phyloP scores from a whole-genome alignment of 2,113 vertebrate genomes.

The Myotis davidii region DNA sequence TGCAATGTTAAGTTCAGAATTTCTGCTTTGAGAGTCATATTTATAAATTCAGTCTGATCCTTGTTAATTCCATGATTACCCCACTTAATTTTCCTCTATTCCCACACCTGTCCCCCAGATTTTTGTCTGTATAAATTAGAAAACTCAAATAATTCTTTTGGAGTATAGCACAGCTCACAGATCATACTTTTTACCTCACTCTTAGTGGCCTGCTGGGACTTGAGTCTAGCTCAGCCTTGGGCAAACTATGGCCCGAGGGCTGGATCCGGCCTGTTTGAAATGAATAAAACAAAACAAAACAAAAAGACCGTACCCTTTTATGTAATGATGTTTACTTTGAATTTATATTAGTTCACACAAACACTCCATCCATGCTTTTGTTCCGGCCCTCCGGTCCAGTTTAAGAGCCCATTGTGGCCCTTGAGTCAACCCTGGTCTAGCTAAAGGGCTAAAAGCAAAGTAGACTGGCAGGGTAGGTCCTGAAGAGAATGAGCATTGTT shows the following conservation, averaged over 20 bases:
- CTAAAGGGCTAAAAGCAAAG: not conserved
- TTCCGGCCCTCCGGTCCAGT: too few relatives aligned
- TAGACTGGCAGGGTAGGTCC: not conserved
- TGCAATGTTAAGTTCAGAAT: not conserved
- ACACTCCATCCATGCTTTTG: too few relatives aligned
- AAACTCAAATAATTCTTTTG: not conserved
- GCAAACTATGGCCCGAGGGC: too few relatives aligned
- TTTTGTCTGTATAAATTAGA: not conserved
- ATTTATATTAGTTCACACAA: too few relatives aligned
- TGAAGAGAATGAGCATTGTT: not conserved
- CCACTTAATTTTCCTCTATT: not conserved
- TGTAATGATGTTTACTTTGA: too few relatives aligned
- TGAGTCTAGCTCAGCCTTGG: not conserved
- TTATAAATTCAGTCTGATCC: not conserved
- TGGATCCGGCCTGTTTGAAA: too few relatives aligned
- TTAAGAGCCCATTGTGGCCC: too few relatives aligned
- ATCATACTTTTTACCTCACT: not conserved
- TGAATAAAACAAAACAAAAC: too few relatives aligned
- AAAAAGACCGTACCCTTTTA: too few relatives aligned
- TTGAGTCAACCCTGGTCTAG: too few relatives aligned
- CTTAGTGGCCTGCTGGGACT: not conserved
- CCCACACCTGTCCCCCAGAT: not conserved
- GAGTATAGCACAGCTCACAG: not conserved
- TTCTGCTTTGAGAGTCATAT: not conserved
- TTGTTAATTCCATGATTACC: not conserved